phyloP scores from a whole-genome alignment of 2,888 invertebrate genomes.

The Oscheius onirici region DNA sequence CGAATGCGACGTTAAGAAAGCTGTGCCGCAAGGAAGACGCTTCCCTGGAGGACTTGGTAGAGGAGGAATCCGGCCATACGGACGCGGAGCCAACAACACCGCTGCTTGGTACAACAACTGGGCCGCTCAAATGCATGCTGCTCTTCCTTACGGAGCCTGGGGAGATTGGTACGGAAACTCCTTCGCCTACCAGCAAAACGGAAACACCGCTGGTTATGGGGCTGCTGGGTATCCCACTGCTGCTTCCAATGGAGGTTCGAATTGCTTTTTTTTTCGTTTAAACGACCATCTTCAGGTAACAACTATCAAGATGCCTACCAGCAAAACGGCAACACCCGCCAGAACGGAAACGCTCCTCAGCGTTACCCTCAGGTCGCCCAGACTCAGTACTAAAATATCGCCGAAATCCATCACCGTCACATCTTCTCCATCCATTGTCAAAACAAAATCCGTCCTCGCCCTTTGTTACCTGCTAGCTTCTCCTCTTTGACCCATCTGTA shows the following conservation, averaged over 20 bases:
- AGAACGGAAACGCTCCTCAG: slow-evolving; percentile 41
- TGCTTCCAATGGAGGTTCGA: slow-evolving; percentile 25
- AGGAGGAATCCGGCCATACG: slow-evolving; percentile 42
- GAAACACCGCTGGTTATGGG: slow-evolving; percentile 41
- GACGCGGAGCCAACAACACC: slow-evolving; percentile 48
- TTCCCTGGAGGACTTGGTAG: slow-evolving; percentile 45
- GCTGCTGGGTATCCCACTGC: slow-evolving; percentile 34
- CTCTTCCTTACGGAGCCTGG: slow-evolving; percentile 59
- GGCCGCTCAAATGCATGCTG: slow-evolving; percentile 55
- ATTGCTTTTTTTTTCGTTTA: not conserved
- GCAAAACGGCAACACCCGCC: slow-evolving; percentile 40
- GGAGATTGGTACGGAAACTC: slow-evolving; percentile 61
- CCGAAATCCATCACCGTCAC: not conserved
- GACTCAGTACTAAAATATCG: slow-evolving; percentile 46
- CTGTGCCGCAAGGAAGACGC: slow-evolving; percentile 69
- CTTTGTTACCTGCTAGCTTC: slow-evolving; percentile 30
- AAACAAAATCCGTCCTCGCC: slow-evolving; percentile 38
- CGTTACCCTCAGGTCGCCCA: slow-evolving; percentile 52
- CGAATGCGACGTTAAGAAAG: slow-evolving; percentile 72
- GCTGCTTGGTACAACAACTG: slow-evolving; percentile 46
- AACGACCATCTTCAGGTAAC: slow-evolving; percentile 16
- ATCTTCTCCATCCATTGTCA: slow-evolving; percentile 40
- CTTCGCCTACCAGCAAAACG: slow-evolving; percentile 45
- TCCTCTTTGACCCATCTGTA: slow-evolving; percentile 1
- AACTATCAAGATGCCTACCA: slow-evolving; percentile 48